These are phyloP conservation scores for Myotis lucifugus DNA, from an alignment of 2,113 vertebrate genomes.

Conservation along the genomic window DNA sequence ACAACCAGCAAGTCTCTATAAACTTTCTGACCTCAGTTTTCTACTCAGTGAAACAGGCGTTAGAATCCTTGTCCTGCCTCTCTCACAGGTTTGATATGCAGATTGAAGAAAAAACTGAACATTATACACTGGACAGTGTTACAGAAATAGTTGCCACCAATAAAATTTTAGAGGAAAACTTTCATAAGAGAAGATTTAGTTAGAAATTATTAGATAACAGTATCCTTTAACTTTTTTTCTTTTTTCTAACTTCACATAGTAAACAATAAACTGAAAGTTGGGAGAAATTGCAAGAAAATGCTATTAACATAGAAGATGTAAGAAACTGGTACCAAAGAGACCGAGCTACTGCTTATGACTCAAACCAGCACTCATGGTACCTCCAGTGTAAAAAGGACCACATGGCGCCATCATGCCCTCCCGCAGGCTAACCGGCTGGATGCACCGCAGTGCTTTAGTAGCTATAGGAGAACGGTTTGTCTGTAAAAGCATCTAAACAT, in stretches of 20 bases:
- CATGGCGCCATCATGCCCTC: background rate
- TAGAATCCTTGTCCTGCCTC: background rate
- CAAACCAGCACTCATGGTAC: background rate
- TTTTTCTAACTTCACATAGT: background rate
- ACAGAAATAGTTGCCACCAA: background rate
- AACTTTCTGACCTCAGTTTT: background rate
- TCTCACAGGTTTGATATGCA: background rate
- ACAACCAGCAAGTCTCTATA: background rate
- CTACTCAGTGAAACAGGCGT: background rate
- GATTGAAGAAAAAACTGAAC: background rate
- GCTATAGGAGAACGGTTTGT: background rate
- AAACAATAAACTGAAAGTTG: background rate
- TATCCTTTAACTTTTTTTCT: background rate
- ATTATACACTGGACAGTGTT: background rate
- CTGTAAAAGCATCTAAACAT: background rate
- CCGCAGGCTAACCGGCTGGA: background rate
- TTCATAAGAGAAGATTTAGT: conserved; percentile 2
- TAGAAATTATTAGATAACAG: background rate
- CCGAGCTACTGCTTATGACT: background rate
- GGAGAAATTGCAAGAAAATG: background rate
- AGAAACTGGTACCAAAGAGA: background rate
- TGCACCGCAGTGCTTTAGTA: background rate
- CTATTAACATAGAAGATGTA: background rate
- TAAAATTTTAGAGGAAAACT: background rate
- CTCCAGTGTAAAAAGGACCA: background rate